Evolutionary conservation across 2,888 invertebrate species (phyloP), one percentile per base, ranked within the genome.

Genomic region (Andrena minutula): DNA sequence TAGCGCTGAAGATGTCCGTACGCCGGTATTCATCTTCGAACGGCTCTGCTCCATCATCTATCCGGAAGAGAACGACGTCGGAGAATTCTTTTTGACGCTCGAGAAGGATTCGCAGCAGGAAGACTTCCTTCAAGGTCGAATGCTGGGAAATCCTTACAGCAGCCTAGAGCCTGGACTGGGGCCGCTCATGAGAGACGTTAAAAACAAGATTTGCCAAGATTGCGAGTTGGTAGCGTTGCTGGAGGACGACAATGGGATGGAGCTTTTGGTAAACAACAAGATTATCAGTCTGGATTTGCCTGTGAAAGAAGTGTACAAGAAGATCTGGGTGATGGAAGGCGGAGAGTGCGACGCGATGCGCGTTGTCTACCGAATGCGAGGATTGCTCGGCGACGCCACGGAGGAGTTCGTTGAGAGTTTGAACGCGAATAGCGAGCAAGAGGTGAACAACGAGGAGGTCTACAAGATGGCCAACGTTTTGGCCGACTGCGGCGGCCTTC

Each of bases 101-200:
- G 99, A 99, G 93, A 99, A 99, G 93, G 99, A 99, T 95, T 98
- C 99, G 0, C 99, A 99, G 90, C 99, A 99, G 92, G 99, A 99
- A 94, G 99, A 99, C 95, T 99, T 99, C 94, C 95, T 99, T 89
- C 98, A 98, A 95, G 98, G 99, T 7, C 96, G 99, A 51, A 99
- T 99, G 99, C 95, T 99, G 89, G 99, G 99, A 68, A 99, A 99
- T 95, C 99, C 99, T 0, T 99, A 99, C 94, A 98, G 98, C 75
- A 98, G 98, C 47, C 95, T 96, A 41, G 99, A 99, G 93, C 96
- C 97, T 0, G 99, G 99, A 7, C 95, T 99, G 89, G 99, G 99
- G 0, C 99, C 99, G 0, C 94, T 99, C 12, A 99, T 99, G 99
- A 95, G 99, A 53, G 99, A 99, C 93, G 98, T 99, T 10, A 99